Evolutionary conservation across 2,113 vertebrate species (phyloP), one percentile per base, ranked within the genome.

Genomic region (Telmatochromis bifrenatus): DNA sequence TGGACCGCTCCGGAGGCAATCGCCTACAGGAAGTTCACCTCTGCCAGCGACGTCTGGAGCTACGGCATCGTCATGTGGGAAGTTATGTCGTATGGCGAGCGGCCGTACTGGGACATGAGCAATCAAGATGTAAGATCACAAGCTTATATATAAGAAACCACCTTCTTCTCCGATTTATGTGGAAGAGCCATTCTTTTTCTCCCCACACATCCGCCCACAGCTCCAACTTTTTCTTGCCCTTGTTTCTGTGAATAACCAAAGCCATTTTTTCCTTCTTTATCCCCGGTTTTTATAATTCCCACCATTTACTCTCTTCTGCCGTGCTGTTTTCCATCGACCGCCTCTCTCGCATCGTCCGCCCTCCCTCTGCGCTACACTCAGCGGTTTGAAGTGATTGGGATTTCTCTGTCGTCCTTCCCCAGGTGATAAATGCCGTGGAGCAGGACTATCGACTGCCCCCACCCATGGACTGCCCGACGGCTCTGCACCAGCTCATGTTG

Each of bases 1-100:
- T 99, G 99, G 98, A 99, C 98, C 0, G 98, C 99, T 60, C 99
- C 98, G 0, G 99, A 99, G 94, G 99, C 99, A 26, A 99, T 99
- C 3, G 98, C 98, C 81, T 99, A 99, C 95, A 97, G 98, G 95
- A 99, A 99, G 93, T 99, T 99, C 96, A 99, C 99, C 7, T 99
- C 98, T 1, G 98, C 99, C 85, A 99, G 98, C 1, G 99, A 99
- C 0, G 99, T 99, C 60, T 99, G 99, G 99, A 99, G 99, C 94
- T 99, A 99, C 0, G 99, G 98, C 31, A 99, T 99, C 1, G 98
- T 99, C 94, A 99, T 99, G 99, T 99, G 98, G 99, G 99, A 99
- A 91, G 99, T 99, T 92, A 99, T 99, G 99, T 99, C 98, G 21
- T 99, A 99, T 0, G 99, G 99, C 58, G 99, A 99, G 89, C 95